Evolutionary conservation across 2,797 vertebrate species (phyloP).

Genomic region (Clarias platycephalus): DNA sequence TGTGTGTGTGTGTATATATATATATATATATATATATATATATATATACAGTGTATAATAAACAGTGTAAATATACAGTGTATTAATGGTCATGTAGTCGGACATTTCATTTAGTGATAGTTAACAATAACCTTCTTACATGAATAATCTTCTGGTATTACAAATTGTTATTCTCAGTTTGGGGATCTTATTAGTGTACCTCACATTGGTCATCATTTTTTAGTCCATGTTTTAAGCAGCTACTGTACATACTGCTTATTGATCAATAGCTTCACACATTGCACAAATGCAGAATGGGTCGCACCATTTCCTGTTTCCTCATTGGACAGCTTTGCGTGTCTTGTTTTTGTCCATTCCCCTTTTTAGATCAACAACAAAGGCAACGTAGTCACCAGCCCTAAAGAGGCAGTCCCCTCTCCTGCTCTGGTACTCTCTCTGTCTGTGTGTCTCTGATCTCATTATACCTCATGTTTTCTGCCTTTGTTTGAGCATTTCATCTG

Average conservation of each 20-base stretch:
- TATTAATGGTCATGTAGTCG: background rate
- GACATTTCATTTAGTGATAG: background rate
- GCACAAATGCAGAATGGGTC: conserved; percentile 24
- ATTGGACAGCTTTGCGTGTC: conserved; percentile 46
- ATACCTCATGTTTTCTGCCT: background rate
- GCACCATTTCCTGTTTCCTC: conserved; percentile 34
- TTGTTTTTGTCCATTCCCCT: conserved; percentile 76
- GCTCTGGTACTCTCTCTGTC: conserved; percentile 84
- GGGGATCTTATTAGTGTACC: background rate
- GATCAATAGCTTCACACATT: conserved; percentile 16
- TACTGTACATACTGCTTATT: background rate
- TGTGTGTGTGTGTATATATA: no score
- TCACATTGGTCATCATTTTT: background rate
- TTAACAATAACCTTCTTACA: background rate
- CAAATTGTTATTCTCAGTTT: background rate
- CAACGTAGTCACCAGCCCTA: conserved; percentile 96
- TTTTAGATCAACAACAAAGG: conserved; percentile 98
- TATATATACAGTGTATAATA: no score
- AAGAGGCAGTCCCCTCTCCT: conserved; percentile 90
- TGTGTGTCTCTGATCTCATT: conserved; percentile 10
- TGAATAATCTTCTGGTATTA: no score
- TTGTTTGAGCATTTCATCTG: conserved; percentile 22
- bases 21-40: no score
- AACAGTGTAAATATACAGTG: no score
- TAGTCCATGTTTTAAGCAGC: background rate